A percentile compares a stretch with the other conserved stretches of the same genome.
Conservation (phyloP, 92 coral and sea anemone genomes). For the Virgularia gustaviana region DNA sequence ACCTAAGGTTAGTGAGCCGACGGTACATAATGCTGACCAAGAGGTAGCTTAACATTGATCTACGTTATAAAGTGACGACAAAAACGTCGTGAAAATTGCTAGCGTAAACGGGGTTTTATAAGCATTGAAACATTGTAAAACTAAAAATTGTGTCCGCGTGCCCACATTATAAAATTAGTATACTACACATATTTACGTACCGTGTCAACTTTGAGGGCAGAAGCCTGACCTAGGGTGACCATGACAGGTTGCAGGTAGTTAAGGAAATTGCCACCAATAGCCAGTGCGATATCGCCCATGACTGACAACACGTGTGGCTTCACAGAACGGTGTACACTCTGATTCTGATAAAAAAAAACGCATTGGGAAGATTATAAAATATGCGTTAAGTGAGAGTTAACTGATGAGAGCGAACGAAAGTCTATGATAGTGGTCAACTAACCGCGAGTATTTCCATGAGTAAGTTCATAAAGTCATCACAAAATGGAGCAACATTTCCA, state of each 20-base stretch:
- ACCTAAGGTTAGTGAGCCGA: too few species aligned
- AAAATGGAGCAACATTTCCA: conserved; percentile 42
- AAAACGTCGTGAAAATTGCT: too few species aligned
- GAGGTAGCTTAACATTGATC: too few species aligned
- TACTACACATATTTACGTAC: conserved; percentile 35
- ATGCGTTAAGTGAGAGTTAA: not conserved
- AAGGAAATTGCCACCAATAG: conserved; percentile 71
- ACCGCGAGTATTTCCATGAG: conserved; percentile 83
- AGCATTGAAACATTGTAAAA: too few species aligned
- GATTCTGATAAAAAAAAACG: conserved; percentile 57
- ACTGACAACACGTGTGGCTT: conserved; percentile 92
- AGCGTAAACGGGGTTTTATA: too few species aligned
- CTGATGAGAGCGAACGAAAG: not conserved
- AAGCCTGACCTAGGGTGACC: conserved; percentile 74
- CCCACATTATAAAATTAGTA: too few species aligned
- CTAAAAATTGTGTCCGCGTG: too few species aligned
- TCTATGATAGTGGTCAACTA: conserved; percentile 36
- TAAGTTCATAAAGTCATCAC: conserved; percentile 75
- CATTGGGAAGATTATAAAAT: not conserved
- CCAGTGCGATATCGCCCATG: conserved; percentile 91
- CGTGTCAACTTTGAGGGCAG: conserved; percentile 76
- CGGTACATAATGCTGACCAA: too few species aligned
- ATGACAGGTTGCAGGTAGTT: conserved; percentile 71
- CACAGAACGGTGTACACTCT: conserved; percentile 79
- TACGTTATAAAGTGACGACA: too few species aligned